Evolutionary conservation across 2,888 invertebrate genomes (phyloP).

Genomic region (Polymixis flavicincta): DNA sequence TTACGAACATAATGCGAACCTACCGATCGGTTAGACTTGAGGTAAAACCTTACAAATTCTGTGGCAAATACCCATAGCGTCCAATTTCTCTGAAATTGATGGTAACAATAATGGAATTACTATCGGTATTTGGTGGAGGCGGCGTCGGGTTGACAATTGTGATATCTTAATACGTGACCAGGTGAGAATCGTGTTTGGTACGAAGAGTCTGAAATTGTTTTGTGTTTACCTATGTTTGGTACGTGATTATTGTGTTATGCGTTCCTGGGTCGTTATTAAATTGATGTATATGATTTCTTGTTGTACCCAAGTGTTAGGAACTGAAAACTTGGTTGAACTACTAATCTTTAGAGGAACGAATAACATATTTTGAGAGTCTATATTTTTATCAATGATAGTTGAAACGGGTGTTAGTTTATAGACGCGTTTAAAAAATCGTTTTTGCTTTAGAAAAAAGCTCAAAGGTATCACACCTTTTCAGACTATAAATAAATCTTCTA

Average conservation of each 20-base stretch:
- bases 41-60: slow-evolving; percentile 27
- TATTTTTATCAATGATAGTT: background rate
- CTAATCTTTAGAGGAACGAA: background rate
- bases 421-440: background rate
- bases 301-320: background rate
- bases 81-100: slow-evolving; percentile 33
- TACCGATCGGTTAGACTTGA: slow-evolving; percentile 17
- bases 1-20: background rate
- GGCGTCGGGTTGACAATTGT: background rate
- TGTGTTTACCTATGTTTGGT: background rate
- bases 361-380: background rate
- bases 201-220: slow-evolving; percentile 14
- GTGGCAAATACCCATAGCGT: slow-evolving; percentile 12
- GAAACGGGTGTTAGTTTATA: background rate
- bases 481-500: slow-evolving; percentile 41
- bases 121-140: slow-evolving; percentile 35
- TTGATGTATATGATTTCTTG: slow-evolving; percentile 10
- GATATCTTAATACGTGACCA: slow-evolving; percentile 41
- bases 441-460: slow-evolving; percentile 9
- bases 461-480: slow-evolving; percentile 15
- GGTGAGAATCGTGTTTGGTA: slow-evolving; percentile 7
- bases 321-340: background rate
- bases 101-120: slow-evolving; percentile 48
- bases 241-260: slow-evolving; percentile 1
- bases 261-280: background rate